These are phyloP conservation scores for Mallateleia sp. DNA, from an alignment of 2,888 invertebrate species.

Conservation along the genomic window DNA sequence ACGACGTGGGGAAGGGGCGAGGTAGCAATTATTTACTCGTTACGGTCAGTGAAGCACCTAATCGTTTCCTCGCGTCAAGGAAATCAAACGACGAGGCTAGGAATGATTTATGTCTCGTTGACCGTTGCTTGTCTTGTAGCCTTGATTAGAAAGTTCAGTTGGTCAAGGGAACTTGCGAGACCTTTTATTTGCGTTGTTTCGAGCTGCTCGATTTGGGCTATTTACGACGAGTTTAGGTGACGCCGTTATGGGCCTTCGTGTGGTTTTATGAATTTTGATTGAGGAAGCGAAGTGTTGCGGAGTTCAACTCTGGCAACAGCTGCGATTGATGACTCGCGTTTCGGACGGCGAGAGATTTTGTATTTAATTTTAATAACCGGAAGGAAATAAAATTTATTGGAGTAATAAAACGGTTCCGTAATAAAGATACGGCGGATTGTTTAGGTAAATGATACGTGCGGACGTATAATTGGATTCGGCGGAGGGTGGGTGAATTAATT, in stretches of 20 bases:
- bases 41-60: conserved; percentile 66
- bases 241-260: conserved; percentile 44
- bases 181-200: conserved; percentile 7
- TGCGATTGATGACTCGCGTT: conserved; percentile 52
- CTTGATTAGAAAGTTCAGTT: no score
- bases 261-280: conserved; percentile 68
- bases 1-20: conserved; percentile 25
- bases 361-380: conserved; percentile 63
- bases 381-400: conserved; percentile 62
- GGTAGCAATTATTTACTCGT: conserved; percentile 70
- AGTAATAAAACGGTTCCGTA: conserved; percentile 48
- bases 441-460: conserved; percentile 8
- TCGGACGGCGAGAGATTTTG: conserved; percentile 51
- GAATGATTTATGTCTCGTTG: conserved; percentile 48
- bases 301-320: conserved; percentile 41
- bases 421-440: conserved; percentile 42
- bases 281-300: conserved; percentile 41
- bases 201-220: conserved; percentile 3
- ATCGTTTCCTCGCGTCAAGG: conserved; percentile 61
- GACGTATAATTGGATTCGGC: conserved; percentile 24
- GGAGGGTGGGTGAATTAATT: conserved; percentile 17
- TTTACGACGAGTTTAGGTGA: conserved; percentile 54
- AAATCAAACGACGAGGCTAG: conserved; percentile 35
- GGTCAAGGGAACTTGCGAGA: conserved; percentile 1
- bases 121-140: conserved; percentile 33